phyloP scores from a whole-genome alignment of 2,888 invertebrate species.

The Pandemis cinnamomeana region DNA sequence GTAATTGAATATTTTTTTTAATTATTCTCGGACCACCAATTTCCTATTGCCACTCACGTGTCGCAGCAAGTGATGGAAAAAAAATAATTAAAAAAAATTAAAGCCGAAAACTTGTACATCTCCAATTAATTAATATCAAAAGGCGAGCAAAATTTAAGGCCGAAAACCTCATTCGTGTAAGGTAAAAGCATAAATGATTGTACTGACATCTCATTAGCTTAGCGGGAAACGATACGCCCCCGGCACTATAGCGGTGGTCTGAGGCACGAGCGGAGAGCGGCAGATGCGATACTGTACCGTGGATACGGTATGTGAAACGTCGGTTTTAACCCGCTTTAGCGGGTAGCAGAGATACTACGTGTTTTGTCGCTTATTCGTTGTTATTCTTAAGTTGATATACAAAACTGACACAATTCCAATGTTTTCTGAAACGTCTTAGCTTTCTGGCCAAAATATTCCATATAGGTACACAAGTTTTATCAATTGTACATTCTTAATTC shows the following conservation, averaged over 20 bases:
- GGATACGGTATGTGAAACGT: no score
- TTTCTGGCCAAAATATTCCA: no score
- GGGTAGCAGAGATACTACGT: no score
- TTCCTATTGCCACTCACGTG: slow-evolving; percentile 37
- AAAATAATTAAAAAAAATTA: slow-evolving; percentile 30
- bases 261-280: slow-evolving; percentile 43
- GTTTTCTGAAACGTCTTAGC: no score
- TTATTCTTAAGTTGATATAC: no score
- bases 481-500: no score
- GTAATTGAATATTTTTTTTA: no score
- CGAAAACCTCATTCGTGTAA: slow-evolving; percentile 79
- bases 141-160: slow-evolving; percentile 73
- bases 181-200: slow-evolving; percentile 83
- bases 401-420: no score
- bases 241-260: slow-evolving; percentile 61
- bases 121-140: slow-evolving; percentile 74
- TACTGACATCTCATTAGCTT: slow-evolving; percentile 85
- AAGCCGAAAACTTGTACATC: slow-evolving; percentile 48
- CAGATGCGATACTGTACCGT: no score
- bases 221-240: slow-evolving; percentile 76
- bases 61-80: slow-evolving; percentile 12
- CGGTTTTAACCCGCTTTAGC: no score
- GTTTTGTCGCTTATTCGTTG: no score
- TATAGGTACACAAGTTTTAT: no score
- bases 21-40: slow-evolving; percentile 16